phyloP scores from a whole-genome alignment of 2,113 vertebrate genomes.

The Cyprinodon brontotheroides region DNA sequence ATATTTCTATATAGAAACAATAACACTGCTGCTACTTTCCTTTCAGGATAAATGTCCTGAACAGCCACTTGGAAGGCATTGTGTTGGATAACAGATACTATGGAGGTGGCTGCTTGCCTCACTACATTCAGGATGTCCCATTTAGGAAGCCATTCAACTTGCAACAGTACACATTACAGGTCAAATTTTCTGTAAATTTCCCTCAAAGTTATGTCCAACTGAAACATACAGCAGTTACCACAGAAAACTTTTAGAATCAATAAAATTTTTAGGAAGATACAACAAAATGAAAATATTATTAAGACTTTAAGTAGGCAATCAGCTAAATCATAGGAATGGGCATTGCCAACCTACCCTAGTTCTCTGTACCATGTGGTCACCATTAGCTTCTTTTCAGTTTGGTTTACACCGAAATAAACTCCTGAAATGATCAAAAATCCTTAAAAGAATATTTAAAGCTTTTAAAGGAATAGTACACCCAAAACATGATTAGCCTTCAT shows the following conservation, averaged over 20 bases:
- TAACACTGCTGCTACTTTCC: background rate
- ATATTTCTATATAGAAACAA: background rate
- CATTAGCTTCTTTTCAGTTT: too few species aligned
- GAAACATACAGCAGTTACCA: background rate
- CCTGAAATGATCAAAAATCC: too few species aligned
- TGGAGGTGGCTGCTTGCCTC: conserved; percentile 85
- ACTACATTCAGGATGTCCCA: conserved; percentile 83
- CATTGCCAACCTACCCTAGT: too few species aligned
- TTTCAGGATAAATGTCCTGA: conserved; percentile 88
- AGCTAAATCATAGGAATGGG: too few species aligned
- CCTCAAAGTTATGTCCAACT: background rate
- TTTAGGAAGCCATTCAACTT: conserved; percentile 94
- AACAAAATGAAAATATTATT: too few species aligned
- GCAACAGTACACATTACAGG: conserved; percentile 87
- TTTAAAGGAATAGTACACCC: too few species aligned
- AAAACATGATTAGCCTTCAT: too few species aligned
- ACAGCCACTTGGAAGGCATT: conserved; percentile 84
- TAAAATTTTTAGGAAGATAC: too few species aligned
- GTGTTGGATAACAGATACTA: conserved; percentile 94
- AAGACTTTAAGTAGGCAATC: too few species aligned
- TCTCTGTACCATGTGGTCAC: too few species aligned
- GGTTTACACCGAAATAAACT: too few species aligned
- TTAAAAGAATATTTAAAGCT: too few species aligned
- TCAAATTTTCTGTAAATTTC: conserved; percentile 33
- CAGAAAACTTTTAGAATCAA: background rate